These are phyloP conservation scores for Zeuzera pyrina DNA, from an alignment of 2,888 invertebrate species.

Conservation along the genomic window DNA sequence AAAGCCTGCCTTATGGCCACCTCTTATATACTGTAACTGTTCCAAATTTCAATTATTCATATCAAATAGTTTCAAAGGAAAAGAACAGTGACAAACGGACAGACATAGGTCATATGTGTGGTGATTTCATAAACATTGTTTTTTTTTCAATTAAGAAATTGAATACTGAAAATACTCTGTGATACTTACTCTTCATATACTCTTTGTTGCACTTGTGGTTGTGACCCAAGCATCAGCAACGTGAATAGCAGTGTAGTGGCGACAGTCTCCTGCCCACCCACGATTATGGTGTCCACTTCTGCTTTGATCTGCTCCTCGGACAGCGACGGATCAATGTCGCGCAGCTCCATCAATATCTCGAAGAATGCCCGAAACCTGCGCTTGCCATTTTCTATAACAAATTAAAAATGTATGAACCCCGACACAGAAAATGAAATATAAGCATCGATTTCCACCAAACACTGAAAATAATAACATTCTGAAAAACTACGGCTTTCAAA, in stretches of 20 bases:
- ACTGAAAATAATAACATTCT: too few relatives aligned
- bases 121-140: not conserved
- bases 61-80: not conserved
- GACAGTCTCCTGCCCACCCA: constrained; percentile 69
- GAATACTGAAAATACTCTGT: too few relatives aligned
- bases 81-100: not conserved
- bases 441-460: too few relatives aligned
- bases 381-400: constrained; percentile 15
- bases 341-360: constrained; percentile 64
- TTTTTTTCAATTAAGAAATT: not conserved
- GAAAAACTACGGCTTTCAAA: too few relatives aligned
- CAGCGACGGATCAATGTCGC: constrained; percentile 43
- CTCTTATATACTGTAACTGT: too few relatives aligned
- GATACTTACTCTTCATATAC: constrained; percentile 47
- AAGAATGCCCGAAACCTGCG: constrained; percentile 57
- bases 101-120: too few relatives aligned
- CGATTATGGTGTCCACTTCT: constrained; percentile 71
- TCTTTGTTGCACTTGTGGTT: constrained; percentile 43
- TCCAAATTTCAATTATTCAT: too few relatives aligned
- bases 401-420: not conserved
- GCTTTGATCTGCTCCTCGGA: constrained; percentile 63
- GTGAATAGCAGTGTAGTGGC: constrained; percentile 44
- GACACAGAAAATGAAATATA: too few relatives aligned
- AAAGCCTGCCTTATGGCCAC: too few relatives aligned
- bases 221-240: constrained; percentile 47